Evolutionary conservation across 1,140 invertebrate genomes (phyloP).

Genomic region (Cherax destructor): DNA sequence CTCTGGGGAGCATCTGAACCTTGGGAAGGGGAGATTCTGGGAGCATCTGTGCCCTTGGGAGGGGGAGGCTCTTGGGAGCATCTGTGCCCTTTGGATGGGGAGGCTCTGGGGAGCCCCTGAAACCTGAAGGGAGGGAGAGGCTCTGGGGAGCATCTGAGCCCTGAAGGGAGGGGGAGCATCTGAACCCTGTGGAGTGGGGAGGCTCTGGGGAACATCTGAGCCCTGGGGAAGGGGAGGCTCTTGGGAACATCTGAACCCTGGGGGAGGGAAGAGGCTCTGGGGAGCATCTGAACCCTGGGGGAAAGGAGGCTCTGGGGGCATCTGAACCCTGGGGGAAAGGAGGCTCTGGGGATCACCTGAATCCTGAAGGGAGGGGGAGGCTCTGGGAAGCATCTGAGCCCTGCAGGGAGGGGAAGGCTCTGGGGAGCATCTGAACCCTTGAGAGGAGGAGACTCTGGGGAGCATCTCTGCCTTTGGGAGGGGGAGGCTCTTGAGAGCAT

Average conservation of each 20-base stretch:
- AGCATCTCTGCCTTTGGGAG: neutral
- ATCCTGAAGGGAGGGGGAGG: too few species aligned
- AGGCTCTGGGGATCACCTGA: neutral
- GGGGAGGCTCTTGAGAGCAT: too few species aligned
- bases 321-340: too few species aligned
- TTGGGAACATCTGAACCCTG: too few species aligned
- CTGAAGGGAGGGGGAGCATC: neutral
- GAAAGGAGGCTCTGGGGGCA: too few species aligned
- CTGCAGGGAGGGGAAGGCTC: too few species aligned
- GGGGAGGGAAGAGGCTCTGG: too few species aligned
- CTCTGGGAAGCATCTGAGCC: too few species aligned
- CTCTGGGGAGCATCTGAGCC: neutral
- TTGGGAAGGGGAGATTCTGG: neutral
- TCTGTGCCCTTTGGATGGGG: neutral
- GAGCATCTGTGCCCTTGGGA: too few species aligned
- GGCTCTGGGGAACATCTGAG: neutral
- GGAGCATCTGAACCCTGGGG: neutral
- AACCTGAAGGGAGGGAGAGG: neutral
- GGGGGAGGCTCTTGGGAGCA: neutral
- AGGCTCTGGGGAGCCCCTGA: too few species aligned
- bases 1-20: neutral
- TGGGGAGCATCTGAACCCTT: neutral
- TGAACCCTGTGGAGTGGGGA: too few species aligned
- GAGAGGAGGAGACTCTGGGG: neutral
- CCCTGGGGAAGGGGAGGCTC: too few species aligned